These are phyloP conservation scores for Pogoniulus pusillus DNA, from an alignment of 2,797 vertebrate genomes.

Conservation along the genomic window DNA sequence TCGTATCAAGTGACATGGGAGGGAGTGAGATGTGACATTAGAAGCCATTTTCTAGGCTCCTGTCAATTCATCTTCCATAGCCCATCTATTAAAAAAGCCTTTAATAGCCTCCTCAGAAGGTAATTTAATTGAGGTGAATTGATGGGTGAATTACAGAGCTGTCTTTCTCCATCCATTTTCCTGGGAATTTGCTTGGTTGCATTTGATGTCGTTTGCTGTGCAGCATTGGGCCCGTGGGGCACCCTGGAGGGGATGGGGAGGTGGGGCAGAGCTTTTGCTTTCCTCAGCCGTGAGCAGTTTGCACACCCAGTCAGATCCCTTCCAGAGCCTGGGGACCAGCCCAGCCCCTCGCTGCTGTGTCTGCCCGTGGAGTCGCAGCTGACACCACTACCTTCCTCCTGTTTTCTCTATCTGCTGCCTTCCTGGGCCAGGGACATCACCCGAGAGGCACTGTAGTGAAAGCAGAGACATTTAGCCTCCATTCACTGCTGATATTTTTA, in stretches of 20 bases:
- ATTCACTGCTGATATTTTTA: background rate
- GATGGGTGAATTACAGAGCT: slow-evolving; percentile 57
- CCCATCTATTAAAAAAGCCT: slow-evolving; percentile 61
- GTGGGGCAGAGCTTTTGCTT: background rate
- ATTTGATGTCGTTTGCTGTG: background rate
- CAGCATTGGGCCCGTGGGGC: background rate
- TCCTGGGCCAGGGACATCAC: background rate
- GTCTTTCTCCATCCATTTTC: slow-evolving; percentile 39
- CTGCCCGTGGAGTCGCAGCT: background rate
- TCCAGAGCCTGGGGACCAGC: background rate
- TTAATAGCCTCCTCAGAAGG: slow-evolving; percentile 63
- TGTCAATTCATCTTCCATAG: slow-evolving; percentile 36
- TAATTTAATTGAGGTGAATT: slow-evolving; percentile 65
- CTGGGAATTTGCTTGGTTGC: slow-evolving; percentile 1
- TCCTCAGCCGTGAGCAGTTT: background rate
- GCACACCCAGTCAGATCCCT: background rate
- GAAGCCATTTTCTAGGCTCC: slow-evolving; percentile 33
- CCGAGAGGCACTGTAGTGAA: background rate
- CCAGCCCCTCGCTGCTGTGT: background rate
- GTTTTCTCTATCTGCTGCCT: fast-evolving
- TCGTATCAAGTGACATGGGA: background rate
- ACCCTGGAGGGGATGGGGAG: background rate
- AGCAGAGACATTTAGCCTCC: background rate
- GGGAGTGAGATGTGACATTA: slow-evolving; percentile 1
- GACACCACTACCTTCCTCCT: background rate